Evolutionary conservation across 2,113 vertebrate species (phyloP).

Genomic region (Chaetops frenatus): DNA sequence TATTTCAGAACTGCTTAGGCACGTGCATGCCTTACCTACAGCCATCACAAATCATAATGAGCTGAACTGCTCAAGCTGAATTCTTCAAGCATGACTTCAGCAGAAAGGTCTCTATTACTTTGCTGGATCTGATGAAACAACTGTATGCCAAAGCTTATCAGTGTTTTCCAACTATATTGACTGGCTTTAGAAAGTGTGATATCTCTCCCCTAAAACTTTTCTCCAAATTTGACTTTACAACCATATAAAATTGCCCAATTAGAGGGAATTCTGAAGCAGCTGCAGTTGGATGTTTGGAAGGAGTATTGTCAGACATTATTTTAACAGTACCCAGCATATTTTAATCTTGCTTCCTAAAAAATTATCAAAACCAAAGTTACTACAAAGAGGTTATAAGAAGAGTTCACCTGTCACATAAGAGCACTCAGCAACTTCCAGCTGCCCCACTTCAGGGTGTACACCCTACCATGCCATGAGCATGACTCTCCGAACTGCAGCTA

Average conservation of each 20-base stretch:
- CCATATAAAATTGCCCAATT: not conserved
- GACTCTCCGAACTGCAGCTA: not conserved
- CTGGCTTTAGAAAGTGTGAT: not conserved
- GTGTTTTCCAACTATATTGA: not conserved
- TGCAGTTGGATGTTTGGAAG: not conserved
- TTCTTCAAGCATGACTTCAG: not conserved
- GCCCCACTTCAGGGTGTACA: not conserved
- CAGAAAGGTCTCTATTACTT: not conserved
- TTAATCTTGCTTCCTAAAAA: not conserved
- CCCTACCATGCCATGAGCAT: not conserved
- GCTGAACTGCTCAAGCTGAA: not conserved
- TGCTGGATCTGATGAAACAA: not conserved
- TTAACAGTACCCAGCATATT: not conserved
- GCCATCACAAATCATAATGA: not conserved
- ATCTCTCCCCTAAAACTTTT: not conserved
- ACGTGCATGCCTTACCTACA: not conserved
- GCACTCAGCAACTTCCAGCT: not conserved
- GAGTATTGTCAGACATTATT: not conserved
- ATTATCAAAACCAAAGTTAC: not conserved
- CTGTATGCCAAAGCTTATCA: not conserved
- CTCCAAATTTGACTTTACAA: not conserved
- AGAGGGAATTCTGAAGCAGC: not conserved
- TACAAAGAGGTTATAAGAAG: not conserved
- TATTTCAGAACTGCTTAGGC: not conserved
- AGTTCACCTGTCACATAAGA: not conserved